phyloP scores from a whole-genome alignment of 37 sponge, comb jelly and placozoan genomes.

The Bolinopsis microptera region DNA sequence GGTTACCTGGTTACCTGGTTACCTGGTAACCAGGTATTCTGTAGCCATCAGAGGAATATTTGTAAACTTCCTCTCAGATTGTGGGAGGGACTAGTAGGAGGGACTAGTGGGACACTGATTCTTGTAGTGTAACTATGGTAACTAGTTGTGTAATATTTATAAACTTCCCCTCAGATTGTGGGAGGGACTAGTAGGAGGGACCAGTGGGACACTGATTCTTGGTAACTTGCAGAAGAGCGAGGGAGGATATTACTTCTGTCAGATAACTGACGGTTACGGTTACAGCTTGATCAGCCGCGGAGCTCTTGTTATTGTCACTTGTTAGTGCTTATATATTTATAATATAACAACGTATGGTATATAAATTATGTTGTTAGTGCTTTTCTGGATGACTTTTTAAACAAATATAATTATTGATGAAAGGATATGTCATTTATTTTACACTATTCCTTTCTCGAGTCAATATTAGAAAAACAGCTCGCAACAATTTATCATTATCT shows the following conservation, averaged over 20 bases:
- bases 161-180: not conserved
- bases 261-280: constrained; percentile 48
- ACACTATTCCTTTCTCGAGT: too few relatives aligned
- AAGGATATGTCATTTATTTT: too few relatives aligned
- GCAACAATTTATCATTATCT: too few relatives aligned
- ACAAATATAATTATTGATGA: not conserved
- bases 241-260: constrained; percentile 58
- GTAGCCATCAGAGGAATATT: too few relatives aligned
- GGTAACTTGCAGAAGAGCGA: constrained; percentile 47
- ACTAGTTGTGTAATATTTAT: too few relatives aligned
- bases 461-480: too few relatives aligned
- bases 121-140: too few relatives aligned
- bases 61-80: not conserved
- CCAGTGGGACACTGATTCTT: constrained; percentile 52
- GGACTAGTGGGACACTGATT: constrained; percentile 52
- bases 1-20: too few relatives aligned
- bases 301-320: constrained; percentile 53
- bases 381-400: not conserved
- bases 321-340: not conserved
- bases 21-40: too few relatives aligned
- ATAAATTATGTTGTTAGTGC: not conserved
- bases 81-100: not conserved
- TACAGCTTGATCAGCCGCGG: constrained; percentile 48
- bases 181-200: not conserved
- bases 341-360: too few relatives aligned